These are phyloP conservation scores for Trogon surrucura DNA, from an alignment of 2,113 vertebrate species.

Conservation along the genomic window DNA sequence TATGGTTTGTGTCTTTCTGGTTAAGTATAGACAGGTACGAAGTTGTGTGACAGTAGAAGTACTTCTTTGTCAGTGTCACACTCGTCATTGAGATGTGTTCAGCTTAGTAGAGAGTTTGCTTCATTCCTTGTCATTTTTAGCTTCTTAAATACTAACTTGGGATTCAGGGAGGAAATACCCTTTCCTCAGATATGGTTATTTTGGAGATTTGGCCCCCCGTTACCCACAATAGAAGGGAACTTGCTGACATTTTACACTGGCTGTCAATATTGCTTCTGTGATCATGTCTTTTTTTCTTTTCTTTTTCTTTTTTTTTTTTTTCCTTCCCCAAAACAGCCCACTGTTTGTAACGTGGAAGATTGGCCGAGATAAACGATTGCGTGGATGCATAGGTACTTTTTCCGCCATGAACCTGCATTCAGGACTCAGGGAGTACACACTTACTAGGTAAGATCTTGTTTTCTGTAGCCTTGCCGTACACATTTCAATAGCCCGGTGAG, in stretches of 20 bases:
- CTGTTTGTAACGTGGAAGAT: conserved; percentile 99
- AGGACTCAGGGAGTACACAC: conserved; percentile 99
- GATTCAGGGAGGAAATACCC: neutral
- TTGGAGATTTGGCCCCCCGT: neutral
- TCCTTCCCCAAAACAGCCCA: conserved; percentile 84
- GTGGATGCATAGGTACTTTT: conserved; percentile 99
- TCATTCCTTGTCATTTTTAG: neutral
- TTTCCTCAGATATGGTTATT: neutral
- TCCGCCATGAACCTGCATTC: conserved; percentile 99
- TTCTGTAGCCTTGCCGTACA: conserved; percentile 42
- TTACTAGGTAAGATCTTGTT: conserved; percentile 92
- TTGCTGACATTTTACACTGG: neutral
- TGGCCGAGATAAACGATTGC: conserved; percentile 98
- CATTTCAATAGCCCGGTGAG: conserved; percentile 22
- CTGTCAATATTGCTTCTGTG: conserved; percentile 14
- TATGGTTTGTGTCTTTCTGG: neutral
- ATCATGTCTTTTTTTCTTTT: conserved; percentile 43
- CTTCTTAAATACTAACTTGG: neutral
- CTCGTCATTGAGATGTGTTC: neutral
- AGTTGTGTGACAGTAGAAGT: neutral
- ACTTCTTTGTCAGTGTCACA: neutral
- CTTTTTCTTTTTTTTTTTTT: conserved; percentile 34
- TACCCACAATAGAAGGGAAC: neutral
- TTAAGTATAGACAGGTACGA: neutral
- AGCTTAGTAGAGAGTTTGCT: neutral